Conservation (phyloP, 2,888 invertebrate species). For the Matsumyia berberina region DNA sequence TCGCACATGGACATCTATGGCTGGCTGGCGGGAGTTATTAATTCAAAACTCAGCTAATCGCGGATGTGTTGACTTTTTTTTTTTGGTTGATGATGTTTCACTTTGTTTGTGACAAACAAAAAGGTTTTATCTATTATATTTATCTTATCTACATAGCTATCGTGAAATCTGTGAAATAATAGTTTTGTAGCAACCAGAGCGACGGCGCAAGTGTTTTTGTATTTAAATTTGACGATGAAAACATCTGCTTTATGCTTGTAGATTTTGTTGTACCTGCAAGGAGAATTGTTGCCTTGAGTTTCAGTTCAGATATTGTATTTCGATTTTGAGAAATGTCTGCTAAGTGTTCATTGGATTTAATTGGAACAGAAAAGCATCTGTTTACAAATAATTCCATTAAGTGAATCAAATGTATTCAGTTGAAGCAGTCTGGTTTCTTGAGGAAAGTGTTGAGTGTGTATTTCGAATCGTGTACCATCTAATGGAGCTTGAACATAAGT, state of each 20-base stretch:
- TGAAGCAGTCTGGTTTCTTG: too few relatives aligned
- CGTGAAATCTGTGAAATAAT: conserved; percentile 35
- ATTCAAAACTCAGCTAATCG: conserved; percentile 39
- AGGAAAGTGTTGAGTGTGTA: too few relatives aligned
- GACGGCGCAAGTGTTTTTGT: conserved; percentile 34
- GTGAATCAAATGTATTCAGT: too few relatives aligned
- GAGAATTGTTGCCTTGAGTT: conserved; percentile 2
- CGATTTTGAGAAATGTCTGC: not conserved
- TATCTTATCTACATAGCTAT: conserved; percentile 65
- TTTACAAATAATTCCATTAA: too few relatives aligned
- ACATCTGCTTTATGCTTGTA: conserved; percentile 46
- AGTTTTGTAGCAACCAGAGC: not conserved
- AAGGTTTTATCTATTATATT: conserved; percentile 43
- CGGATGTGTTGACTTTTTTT: conserved; percentile 17
- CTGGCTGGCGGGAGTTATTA: conserved; percentile 38
- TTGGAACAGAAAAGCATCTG: not conserved
- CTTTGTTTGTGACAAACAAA: conserved; percentile 47
- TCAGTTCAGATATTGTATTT: not conserved
- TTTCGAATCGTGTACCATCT: too few relatives aligned
- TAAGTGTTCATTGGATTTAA: conserved; percentile 10
- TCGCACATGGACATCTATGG: conserved; percentile 37
- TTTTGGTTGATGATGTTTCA: conserved; percentile 29
- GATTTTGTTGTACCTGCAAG: conserved; percentile 22
- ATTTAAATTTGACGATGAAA: conserved; percentile 40
- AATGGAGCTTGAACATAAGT: too few relatives aligned